phyloP scores from a whole-genome alignment of 2,797 vertebrate genomes.

The Percopsis omiscomaycus region DNA sequence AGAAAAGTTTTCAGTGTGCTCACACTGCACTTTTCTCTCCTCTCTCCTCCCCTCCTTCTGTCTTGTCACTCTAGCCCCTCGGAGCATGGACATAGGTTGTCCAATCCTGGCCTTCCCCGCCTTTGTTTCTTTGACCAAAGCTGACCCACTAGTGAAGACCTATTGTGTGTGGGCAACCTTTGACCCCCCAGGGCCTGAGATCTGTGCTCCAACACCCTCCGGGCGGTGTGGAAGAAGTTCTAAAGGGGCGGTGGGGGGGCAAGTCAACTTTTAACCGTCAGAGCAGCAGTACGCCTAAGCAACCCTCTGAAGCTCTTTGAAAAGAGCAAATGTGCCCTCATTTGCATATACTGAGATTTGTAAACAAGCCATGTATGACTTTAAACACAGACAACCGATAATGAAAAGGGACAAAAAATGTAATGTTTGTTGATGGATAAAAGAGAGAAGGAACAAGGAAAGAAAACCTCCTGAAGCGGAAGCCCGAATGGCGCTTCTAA shows the following conservation, averaged over 20 bases:
- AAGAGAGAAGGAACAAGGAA: slow-evolving; percentile 30
- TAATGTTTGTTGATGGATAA: slow-evolving; percentile 46
- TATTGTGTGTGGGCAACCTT: slow-evolving; percentile 63
- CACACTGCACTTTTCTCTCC: slow-evolving; percentile 25
- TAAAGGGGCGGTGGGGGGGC: not conserved
- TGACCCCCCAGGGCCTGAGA: slow-evolving; percentile 72
- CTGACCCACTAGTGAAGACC: slow-evolving; percentile 60
- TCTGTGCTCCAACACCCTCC: slow-evolving; percentile 53
- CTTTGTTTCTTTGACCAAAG: slow-evolving; percentile 68
- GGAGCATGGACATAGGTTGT: slow-evolving; percentile 52
- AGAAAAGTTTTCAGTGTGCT: slow-evolving; percentile 11
- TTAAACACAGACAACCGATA: slow-evolving; percentile 27
- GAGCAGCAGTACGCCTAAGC: slow-evolving; percentile 11
- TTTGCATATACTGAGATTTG: slow-evolving; percentile 62
- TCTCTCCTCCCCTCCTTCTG: not conserved
- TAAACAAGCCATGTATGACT: slow-evolving; percentile 39
- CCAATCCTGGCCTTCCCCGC: slow-evolving; percentile 44
- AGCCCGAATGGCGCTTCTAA: slow-evolving; percentile 47
- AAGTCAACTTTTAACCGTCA: slow-evolving; percentile 18
- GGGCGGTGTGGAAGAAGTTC: slow-evolving; percentile 46
- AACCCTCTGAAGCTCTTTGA: slow-evolving; percentile 6
- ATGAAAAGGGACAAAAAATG: slow-evolving; percentile 33
- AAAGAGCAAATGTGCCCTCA: slow-evolving; percentile 8
- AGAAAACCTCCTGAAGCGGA: slow-evolving; percentile 35
- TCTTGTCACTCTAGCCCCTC: slow-evolving; percentile 49